Conservation (phyloP, 2,888 invertebrate genomes). For the Taphrorychus bicolor region DNA sequence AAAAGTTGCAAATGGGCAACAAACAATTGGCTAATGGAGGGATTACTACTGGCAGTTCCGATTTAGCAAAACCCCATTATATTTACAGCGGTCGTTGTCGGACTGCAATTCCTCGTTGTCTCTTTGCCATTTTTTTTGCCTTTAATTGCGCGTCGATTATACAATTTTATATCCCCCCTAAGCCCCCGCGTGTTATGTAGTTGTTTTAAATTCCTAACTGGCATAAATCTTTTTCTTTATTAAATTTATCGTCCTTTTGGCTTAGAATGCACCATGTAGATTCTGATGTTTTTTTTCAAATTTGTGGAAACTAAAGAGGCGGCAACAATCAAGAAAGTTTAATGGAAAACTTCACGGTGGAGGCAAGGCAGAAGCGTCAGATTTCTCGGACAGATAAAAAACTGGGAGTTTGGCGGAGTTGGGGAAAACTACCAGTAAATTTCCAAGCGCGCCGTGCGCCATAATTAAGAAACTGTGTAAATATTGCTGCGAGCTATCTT, state of each 20-base stretch:
- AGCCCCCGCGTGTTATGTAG: not conserved
- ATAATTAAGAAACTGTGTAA: conserved; percentile 41
- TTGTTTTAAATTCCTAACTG: not conserved
- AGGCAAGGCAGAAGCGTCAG: not conserved
- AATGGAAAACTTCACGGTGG: not conserved
- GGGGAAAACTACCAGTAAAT: conserved; percentile 13
- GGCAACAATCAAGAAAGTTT: not conserved
- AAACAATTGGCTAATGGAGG: conserved; percentile 45
- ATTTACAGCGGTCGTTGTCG: conserved; percentile 23
- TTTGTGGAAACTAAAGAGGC: not conserved
- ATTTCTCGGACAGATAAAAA: conserved; percentile 4
- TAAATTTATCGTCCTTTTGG: too few relatives aligned
- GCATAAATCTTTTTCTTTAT: not conserved
- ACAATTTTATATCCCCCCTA: conserved; percentile 39
- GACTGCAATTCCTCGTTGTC: conserved; percentile 19
- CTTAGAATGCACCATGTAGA: too few relatives aligned
- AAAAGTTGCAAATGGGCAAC: conserved; percentile 43
- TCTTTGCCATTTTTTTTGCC: conserved; percentile 35
- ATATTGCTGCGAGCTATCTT: conserved; percentile 39
- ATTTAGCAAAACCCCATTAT: conserved; percentile 30
- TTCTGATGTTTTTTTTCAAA: too few relatives aligned
- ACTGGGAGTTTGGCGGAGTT: not conserved
- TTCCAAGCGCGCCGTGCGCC: not conserved
- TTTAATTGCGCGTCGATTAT: conserved; percentile 44
- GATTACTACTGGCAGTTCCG: conserved; percentile 33